phyloP scores from a whole-genome alignment of 2,113 vertebrate genomes.

The Suricata suricatta region DNA sequence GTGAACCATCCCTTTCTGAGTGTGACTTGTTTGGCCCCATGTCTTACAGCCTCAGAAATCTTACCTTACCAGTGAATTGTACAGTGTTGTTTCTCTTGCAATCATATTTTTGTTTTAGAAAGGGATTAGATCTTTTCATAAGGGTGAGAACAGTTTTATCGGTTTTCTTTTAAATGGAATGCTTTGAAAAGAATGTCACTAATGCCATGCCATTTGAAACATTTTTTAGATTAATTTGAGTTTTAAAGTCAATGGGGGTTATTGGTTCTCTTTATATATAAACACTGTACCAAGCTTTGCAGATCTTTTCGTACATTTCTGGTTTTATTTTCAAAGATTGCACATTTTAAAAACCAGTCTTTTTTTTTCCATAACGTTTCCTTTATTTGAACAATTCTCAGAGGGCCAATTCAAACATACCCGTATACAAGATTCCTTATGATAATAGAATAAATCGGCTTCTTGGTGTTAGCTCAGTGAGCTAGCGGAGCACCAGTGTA shows the following conservation, averaged over 20 bases:
- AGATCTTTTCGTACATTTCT: constrained; percentile 72
- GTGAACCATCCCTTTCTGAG: constrained; percentile 84
- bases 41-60: constrained; percentile 76
- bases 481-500: neutral
- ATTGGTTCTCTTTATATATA: constrained; percentile 52
- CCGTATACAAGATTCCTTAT: constrained; percentile 33
- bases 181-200: constrained; percentile 73
- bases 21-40: constrained; percentile 81
- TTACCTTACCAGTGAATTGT: constrained; percentile 81
- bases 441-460: constrained; percentile 33
- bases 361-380: constrained; percentile 77
- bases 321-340: constrained; percentile 78
- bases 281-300: constrained; percentile 78
- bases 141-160: constrained; percentile 72
- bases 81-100: constrained; percentile 82
- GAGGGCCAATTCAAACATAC: constrained; percentile 69
- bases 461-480: constrained; percentile 60
- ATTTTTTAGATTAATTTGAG: constrained; percentile 78
- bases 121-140: constrained; percentile 80
- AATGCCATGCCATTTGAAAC: constrained; percentile 79
- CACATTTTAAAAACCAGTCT: constrained; percentile 74
- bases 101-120: constrained; percentile 78
- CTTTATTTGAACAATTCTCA: constrained; percentile 69
- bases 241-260: constrained; percentile 73
- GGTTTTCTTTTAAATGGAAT: constrained; percentile 75